phyloP scores from a whole-genome alignment of 2,113 vertebrate species.

The Trogon surrucura region DNA sequence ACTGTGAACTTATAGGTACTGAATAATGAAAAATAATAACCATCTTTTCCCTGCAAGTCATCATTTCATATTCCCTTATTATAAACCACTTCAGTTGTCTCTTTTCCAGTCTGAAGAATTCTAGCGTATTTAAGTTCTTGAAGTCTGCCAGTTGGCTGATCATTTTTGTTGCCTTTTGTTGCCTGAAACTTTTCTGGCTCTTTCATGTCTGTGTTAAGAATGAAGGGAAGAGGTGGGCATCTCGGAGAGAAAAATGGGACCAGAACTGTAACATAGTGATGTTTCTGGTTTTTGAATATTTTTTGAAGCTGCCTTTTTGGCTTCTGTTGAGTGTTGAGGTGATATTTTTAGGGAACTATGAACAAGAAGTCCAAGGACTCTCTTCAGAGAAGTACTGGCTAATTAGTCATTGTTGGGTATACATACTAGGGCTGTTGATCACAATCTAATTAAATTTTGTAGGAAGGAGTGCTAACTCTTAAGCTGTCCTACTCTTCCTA shows the following conservation, averaged over 20 bases:
- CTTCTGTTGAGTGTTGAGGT: neutral
- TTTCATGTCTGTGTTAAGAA: neutral
- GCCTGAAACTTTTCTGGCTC: neutral
- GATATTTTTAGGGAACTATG: neutral
- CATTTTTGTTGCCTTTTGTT: neutral
- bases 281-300: neutral
- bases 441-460: neutral
- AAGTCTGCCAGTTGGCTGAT: neutral
- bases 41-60: neutral
- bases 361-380: neutral
- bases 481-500: neutral
- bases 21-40: neutral
- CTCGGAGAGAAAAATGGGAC: neutral
- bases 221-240: neutral
- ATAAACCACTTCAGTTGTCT: neutral
- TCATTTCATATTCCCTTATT: neutral
- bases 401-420: neutral
- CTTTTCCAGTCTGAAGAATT: neutral
- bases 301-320: neutral
- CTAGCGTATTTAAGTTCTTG: neutral
- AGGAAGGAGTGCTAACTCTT: neutral
- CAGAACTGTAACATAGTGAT: neutral
- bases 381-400: neutral
- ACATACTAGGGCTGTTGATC: neutral
- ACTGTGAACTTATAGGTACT: neutral